These are phyloP conservation scores for Bombycilla garrulus DNA, from an alignment of 2,113 vertebrate species.

Conservation along the genomic window DNA sequence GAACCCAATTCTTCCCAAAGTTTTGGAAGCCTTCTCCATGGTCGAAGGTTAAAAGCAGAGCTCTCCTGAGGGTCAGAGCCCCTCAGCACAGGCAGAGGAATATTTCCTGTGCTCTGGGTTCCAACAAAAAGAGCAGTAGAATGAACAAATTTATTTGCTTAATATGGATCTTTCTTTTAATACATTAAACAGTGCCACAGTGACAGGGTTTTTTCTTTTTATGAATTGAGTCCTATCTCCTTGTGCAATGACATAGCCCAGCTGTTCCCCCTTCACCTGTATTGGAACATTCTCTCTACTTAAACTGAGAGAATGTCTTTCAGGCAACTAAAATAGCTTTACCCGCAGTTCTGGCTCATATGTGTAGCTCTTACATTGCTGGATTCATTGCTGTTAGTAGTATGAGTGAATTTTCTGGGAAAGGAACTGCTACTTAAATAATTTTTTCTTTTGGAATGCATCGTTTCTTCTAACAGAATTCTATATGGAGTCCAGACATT, in stretches of 20 bases:
- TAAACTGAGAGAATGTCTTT: slow-evolving; percentile 12
- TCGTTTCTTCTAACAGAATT: background rate
- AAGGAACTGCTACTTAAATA: background rate
- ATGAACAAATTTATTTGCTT: background rate
- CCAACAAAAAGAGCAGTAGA: background rate
- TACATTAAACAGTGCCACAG: background rate
- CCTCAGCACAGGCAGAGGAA: no score
- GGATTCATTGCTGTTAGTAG: background rate
- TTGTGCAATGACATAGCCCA: background rate
- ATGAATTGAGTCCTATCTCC: background rate
- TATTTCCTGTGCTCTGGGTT: no score
- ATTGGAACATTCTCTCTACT: slow-evolving; percentile 4
- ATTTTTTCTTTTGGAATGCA: background rate
- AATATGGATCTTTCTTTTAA: background rate
- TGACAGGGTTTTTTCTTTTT: background rate
- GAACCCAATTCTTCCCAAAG: no score
- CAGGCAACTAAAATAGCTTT: slow-evolving; percentile 22
- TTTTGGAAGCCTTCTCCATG: no score
- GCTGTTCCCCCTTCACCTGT: slow-evolving; percentile 5
- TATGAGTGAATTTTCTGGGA: background rate
- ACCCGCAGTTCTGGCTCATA: background rate
- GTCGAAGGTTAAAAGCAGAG: no score
- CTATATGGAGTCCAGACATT: background rate
- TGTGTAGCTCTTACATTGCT: background rate
- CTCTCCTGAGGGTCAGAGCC: no score